Base-by-base conservation (phyloP, 2,888 invertebrate species). In the Hartigia nigra region DNA sequence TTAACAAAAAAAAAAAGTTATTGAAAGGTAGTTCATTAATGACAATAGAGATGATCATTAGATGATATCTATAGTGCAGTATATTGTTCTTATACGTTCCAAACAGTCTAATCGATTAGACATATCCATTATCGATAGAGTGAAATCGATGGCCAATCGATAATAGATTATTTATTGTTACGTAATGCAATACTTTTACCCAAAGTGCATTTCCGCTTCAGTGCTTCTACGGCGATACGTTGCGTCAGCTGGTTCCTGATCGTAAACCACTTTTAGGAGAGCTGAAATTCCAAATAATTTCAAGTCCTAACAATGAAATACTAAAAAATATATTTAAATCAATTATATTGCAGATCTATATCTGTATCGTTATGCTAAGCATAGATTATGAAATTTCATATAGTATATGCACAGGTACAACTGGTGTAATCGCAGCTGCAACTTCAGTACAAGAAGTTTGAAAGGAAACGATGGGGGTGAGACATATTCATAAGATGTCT, bases 401-500 rank as follows among this genome's bases (percentile, higher is more conserved):
- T 23, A 23, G 9, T 9, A 9, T 23, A 55, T 23, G 23, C 1
- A 39, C 4, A 14, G 39, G 39, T 55, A 55, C 14, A 23, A 55
- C 5, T 55, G 55, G 79, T 9, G 12, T 23, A 5, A 34, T 0
- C 9, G 11, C 31, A 12, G 32, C 14, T 72, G 1, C 5, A 5
- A 12, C 34, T 31, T 72, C 14, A 4, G 12, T 31, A 12, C 31
- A 23, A 1, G 4, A 32, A 70, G 31, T 31, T 12, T 31, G 31
- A 70, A 70, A 31, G 72, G 5, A 79, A 84, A 82, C 74, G 78
- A 78, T 77, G 70, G 80, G 81, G 77, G 75, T 82, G 77, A 76
- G 76, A 39, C n/a, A 74, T 74, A 74, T 39, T 39, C 12, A 34
- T n/a, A 78, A 81, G 76, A 31, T 32, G 32, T 74, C 70, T 36